Percentiles rank a stretch among this genome's conserved stretches.
phyloP scores from a whole-genome alignment of 2,888 invertebrate genomes.

The Ptilodon capucinus region DNA sequence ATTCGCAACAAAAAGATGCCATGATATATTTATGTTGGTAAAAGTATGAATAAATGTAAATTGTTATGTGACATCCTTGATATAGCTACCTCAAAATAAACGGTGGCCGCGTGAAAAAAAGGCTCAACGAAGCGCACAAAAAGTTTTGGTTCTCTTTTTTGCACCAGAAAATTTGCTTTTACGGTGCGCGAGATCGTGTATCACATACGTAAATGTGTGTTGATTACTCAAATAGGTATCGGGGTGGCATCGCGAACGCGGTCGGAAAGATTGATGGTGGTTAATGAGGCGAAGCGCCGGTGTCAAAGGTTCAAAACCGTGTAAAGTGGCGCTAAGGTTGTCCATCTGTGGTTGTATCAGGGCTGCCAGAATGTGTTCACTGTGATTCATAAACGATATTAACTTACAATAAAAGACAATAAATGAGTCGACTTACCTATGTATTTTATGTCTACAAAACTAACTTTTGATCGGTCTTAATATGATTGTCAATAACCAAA shows the following conservation, averaged over 20 bases:
- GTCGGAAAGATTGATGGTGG: constrained; percentile 48
- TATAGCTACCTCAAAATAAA: background rate
- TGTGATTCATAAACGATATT: too few species aligned
- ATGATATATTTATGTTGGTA: background rate
- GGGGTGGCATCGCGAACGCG: constrained; percentile 21
- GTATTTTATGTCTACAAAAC: too few species aligned
- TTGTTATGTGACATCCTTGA: too few species aligned
- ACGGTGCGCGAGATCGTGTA: background rate
- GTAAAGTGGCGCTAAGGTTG: constrained; percentile 29
- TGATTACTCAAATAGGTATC: constrained; percentile 35
- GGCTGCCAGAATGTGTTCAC: too few species aligned
- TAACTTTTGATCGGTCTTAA: too few species aligned
- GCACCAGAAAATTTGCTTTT: background rate
- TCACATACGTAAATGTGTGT: constrained; percentile 11
- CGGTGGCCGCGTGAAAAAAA: background rate
- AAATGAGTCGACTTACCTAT: too few species aligned
- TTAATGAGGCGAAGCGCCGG: constrained; percentile 44
- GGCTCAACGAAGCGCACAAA: background rate
- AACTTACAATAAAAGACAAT: too few species aligned
- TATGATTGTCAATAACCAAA: too few species aligned
- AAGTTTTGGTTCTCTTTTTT: background rate
- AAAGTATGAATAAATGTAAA: background rate
- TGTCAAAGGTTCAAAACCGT: constrained; percentile 48
- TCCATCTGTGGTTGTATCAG: too few species aligned
- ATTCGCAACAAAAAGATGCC: background rate